Percentiles rank a stretch among this genome's conserved stretches.
Evolutionary conservation across 2,888 invertebrate genomes (phyloP).

Genomic region (Cataglyphis cursor): DNA sequence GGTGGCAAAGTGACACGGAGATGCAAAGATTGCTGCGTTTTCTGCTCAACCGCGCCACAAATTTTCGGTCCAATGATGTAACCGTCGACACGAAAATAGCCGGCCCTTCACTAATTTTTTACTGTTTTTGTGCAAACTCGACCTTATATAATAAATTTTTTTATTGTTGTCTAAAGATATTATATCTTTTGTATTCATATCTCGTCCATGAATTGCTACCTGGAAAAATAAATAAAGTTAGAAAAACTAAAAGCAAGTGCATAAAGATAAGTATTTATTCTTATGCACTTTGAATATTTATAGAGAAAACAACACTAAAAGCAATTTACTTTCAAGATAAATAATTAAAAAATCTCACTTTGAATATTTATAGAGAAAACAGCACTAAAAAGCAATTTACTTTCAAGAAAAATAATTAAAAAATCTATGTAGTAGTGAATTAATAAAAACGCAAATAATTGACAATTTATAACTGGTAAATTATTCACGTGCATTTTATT

Average conservation of each 20-base stretch:
- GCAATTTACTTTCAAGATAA: neutral
- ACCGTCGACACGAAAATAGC: neutral
- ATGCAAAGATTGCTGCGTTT: neutral
- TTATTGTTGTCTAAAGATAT: neutral
- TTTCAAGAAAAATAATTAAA: neutral
- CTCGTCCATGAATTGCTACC: neutral
- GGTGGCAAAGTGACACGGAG: constrained; percentile 4
- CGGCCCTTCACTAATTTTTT: neutral
- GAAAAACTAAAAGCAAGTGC: neutral
- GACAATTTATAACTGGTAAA: neutral
- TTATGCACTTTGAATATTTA: neutral
- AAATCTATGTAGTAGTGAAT: neutral
- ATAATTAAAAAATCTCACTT: neutral
- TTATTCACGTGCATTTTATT: neutral
- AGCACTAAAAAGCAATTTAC: neutral
- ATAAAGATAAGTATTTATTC: neutral
- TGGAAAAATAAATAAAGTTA: neutral
- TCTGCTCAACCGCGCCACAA: constrained; percentile 8
- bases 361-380: neutral
- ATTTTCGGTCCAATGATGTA: constrained; percentile 25
- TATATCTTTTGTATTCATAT: neutral
- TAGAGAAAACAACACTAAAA: neutral
- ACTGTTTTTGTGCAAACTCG: neutral
- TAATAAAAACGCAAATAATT: neutral
- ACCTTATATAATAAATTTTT: neutral